These are phyloP conservation scores for Hippotragus niger DNA, from an alignment of 2,113 vertebrate species.

Conservation along the genomic window DNA sequence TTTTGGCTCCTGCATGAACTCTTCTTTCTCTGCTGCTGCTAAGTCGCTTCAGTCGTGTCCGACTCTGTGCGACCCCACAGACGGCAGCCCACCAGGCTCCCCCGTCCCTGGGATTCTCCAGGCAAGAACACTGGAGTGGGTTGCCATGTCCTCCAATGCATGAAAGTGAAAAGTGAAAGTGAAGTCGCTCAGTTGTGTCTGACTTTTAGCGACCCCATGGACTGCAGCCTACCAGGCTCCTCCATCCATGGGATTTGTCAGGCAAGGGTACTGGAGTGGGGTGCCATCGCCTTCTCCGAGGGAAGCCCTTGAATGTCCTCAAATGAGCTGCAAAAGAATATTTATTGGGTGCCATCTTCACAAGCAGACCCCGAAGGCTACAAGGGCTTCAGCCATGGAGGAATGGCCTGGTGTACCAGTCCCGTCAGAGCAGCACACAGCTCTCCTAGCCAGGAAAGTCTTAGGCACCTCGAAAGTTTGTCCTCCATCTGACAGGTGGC, in stretches of 20 bases:
- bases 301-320: background rate
- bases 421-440: background rate
- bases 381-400: background rate
- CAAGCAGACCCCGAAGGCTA: background rate
- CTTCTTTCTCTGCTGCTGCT: background rate
- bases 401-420: background rate
- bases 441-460: background rate
- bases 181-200: no score
- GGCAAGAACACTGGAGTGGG: no score
- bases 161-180: no score
- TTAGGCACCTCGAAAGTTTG: background rate
- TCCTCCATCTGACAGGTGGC: background rate
- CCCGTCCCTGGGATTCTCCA: no score
- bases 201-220: no score
- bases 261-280: no score
- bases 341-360: background rate
- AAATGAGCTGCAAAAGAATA: background rate
- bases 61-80: no score
- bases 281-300: background rate
- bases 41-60: no score
- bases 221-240: no score
- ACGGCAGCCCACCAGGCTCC: no score
- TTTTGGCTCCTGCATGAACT: background rate
- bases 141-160: no score
- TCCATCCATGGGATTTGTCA: no score